Conservation (phyloP, 1,140 invertebrate species). For the Lasioglossum baleicum region DNA sequence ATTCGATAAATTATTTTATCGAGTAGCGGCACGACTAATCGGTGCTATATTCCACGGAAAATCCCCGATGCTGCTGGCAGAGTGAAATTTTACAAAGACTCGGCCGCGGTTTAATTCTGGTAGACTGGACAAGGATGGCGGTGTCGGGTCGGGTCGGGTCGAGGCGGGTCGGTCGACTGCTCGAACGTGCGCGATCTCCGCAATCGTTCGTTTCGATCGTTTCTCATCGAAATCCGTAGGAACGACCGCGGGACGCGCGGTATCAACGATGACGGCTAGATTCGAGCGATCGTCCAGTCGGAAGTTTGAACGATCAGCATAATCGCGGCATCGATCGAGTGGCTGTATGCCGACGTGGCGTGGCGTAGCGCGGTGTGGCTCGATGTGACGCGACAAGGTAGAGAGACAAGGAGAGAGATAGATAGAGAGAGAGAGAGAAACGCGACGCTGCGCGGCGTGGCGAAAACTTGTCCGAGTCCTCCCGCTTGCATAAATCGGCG, state of each 20-base stretch:
- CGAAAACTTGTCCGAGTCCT: not conserved
- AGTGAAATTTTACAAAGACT: constrained; percentile 46
- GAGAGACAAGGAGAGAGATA: no score
- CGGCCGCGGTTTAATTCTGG: constrained; percentile 38
- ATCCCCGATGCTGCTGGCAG: constrained; percentile 46
- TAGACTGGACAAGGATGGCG: not conserved
- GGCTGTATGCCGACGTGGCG: no score
- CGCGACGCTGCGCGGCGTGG: no score
- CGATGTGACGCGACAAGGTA: no score
- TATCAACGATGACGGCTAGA: not conserved
- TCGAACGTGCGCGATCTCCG: no score
- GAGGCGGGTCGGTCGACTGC: no score
- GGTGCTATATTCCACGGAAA: constrained; percentile 67
- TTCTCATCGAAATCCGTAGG: no score
- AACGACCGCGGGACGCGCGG: not conserved
- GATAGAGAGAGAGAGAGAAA: no score
- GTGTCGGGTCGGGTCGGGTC: not conserved
- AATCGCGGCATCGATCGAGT: not conserved
- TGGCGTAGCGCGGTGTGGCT: no score
- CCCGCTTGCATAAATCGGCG: constrained; percentile 29
- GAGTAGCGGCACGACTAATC: constrained; percentile 74
- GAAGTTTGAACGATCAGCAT: not conserved
- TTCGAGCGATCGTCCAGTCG: not conserved
- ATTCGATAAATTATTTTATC: constrained; percentile 80
- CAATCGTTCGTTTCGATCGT: no score